A percentile compares a stretch with the other conserved stretches of the same genome.
phyloP scores from a whole-genome alignment of 2,797 vertebrate species.

The Sebastes nivosus region DNA sequence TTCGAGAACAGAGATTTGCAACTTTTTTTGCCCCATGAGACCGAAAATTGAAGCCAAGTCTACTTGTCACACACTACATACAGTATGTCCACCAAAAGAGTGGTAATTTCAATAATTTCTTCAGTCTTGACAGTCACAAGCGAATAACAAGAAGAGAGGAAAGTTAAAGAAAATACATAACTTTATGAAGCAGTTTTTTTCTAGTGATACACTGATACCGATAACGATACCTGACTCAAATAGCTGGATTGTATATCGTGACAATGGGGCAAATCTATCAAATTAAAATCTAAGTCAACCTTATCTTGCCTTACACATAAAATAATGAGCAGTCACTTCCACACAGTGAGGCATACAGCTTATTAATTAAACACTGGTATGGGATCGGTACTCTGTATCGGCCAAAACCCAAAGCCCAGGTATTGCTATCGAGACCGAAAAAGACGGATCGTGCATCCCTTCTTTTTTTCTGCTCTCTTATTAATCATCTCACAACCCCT shows the following conservation, averaged over 20 bases:
- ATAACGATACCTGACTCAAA: too few species aligned
- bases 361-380: too few species aligned
- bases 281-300: too few species aligned
- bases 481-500: not conserved
- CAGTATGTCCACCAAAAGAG: not conserved
- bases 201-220: accelerated
- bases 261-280: too few species aligned
- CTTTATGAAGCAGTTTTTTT: not conserved
- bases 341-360: too few species aligned
- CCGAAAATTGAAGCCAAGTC: not conserved
- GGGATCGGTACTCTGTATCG: too few species aligned
- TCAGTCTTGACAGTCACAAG: not conserved
- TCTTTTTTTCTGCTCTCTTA: not conserved
- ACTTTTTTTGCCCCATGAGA: not conserved
- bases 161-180: not conserved
- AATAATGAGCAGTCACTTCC: too few species aligned
- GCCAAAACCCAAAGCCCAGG: too few species aligned
- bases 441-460: too few species aligned
- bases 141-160: not conserved
- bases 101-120: not conserved
- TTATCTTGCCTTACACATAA: too few species aligned
- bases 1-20: not conserved
- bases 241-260: too few species aligned
- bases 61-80: not conserved
- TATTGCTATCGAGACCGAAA: accelerated